phyloP scores from a whole-genome alignment of 1,140 invertebrate genomes.

The Archegozetes longisetosus region DNA sequence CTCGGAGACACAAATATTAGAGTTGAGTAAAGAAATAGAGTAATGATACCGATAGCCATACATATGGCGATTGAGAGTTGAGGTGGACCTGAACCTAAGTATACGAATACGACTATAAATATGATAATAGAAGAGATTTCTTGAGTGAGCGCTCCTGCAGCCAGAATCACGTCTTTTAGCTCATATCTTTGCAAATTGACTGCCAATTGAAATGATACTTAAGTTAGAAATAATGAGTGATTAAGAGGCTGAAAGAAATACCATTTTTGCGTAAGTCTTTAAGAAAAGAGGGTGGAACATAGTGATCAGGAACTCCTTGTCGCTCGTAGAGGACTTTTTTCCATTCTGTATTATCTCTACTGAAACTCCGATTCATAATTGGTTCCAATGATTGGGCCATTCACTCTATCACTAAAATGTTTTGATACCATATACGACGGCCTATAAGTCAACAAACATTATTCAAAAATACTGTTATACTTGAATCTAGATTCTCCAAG shows the following conservation, averaged over 20 bases:
- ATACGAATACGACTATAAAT: slow-evolving; percentile 55
- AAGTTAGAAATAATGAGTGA: background rate
- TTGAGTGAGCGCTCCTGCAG: slow-evolving; percentile 51
- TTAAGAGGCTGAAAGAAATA: background rate
- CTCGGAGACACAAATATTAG: slow-evolving; percentile 17
- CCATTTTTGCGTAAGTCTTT: slow-evolving; percentile 65
- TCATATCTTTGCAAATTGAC: slow-evolving; percentile 52
- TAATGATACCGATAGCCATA: slow-evolving; percentile 34
- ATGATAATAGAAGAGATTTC: slow-evolving; percentile 55
- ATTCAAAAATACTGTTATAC: too few relatives aligned
- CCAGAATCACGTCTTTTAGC: slow-evolving; percentile 46
- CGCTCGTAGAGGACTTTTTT: slow-evolving; percentile 77
- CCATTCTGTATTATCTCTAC: slow-evolving; percentile 36
- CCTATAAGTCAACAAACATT: too few relatives aligned
- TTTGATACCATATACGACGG: too few relatives aligned
- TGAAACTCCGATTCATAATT: slow-evolving; percentile 75
- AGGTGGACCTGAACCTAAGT: slow-evolving; percentile 46
- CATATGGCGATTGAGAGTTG: slow-evolving; percentile 41
- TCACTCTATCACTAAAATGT: too few relatives aligned
- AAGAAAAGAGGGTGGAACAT: slow-evolving; percentile 68
- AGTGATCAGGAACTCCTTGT: slow-evolving; percentile 71
- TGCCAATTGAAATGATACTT: background rate
- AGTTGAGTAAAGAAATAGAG: slow-evolving; percentile 14
- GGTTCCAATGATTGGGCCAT: too few relatives aligned
- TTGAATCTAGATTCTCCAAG: too few relatives aligned